Base-by-base conservation (phyloP, 2,888 invertebrate genomes). In the Caenorhabditis sinica region DNA sequence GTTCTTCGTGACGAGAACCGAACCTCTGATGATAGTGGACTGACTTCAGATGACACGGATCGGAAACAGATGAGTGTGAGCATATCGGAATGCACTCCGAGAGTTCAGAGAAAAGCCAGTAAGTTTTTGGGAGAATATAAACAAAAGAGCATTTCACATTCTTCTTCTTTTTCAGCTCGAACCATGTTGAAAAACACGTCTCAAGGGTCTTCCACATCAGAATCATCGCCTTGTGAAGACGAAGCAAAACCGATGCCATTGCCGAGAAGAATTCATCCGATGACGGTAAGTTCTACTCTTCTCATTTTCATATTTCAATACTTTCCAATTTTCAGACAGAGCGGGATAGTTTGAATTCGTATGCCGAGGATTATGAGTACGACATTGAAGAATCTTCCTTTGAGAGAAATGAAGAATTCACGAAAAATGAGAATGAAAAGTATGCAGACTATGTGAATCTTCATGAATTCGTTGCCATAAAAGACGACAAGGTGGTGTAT, bases 11-110 rank as follows among this genome's bases (percentile, higher is more conserved):
- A 87, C 28, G 88, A 88, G n/a, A 88, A 88, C 58, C 88, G 91
- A 60, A 90, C 90, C 4, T 91, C 91, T 17, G 91, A 91, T 74
- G 91, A 91, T 80, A 89, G 89, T 71, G 91, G 91, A 5, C 84
- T 91, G 36, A 91, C 91, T 40, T 88, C 88, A 23, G 91, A 91
- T 68, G 91, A 91, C 58, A 71, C 83, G 40, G 83, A 85, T 82
- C 77, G 87, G 11, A 82, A 86, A 36, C 86, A 88, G 73, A 88
- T 88, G 87, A 86, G 86, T 43, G 83, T 74, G 25, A 84, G 83
- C 51, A 86, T 84, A 51, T 77, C 82, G 0, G 86, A 86, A 58
- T 83, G 82, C 28, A 89, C 89, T 15, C 89, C 89, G 9, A 56
- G 87, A 43, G 75, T 82, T 58, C 80, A 83, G 56, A 43, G 84